Evolutionary conservation across 2,113 vertebrate genomes (phyloP).

Genomic region (Aptenodytes forsteri): DNA sequence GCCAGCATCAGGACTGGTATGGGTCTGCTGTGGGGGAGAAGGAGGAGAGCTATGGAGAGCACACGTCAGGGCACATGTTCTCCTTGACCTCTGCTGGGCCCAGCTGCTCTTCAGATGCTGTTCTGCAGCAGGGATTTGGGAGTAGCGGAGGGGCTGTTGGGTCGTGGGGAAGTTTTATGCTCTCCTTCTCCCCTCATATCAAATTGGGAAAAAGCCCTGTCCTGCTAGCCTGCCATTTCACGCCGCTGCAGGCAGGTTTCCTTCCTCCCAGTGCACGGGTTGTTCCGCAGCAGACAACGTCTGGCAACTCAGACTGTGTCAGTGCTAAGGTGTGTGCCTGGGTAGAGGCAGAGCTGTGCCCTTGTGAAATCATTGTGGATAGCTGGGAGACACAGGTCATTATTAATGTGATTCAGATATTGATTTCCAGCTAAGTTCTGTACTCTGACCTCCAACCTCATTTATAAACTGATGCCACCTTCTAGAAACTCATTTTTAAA

Average conservation of each 20-base stretch:
- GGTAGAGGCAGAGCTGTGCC: not conserved
- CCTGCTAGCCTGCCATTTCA: not conserved
- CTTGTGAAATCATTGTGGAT: not conserved
- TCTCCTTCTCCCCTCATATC: not conserved
- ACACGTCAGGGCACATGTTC: rapidly evolving
- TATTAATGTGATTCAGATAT: not conserved
- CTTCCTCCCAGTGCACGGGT: not conserved
- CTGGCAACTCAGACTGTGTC: not conserved
- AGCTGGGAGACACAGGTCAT: not conserved
- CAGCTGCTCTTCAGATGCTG: not conserved
- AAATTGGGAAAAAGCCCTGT: not conserved
- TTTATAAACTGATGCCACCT: not conserved
- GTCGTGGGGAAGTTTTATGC: not conserved
- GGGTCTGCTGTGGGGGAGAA: not conserved
- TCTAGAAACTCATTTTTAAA: not conserved
- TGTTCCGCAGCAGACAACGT: not conserved
- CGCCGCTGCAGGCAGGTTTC: rapidly evolving
- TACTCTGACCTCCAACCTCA: not conserved
- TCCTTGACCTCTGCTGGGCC: not conserved
- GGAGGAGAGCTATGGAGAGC: not conserved
- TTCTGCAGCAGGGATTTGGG: not conserved
- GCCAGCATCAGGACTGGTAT: not conserved
- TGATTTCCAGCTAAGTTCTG: not conserved
- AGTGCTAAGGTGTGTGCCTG: no score
- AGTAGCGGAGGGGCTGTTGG: rapidly evolving